These are phyloP conservation scores for Oreochromis spilurus DNA, from an alignment of 2,113 vertebrate species.

Conservation along the genomic window DNA sequence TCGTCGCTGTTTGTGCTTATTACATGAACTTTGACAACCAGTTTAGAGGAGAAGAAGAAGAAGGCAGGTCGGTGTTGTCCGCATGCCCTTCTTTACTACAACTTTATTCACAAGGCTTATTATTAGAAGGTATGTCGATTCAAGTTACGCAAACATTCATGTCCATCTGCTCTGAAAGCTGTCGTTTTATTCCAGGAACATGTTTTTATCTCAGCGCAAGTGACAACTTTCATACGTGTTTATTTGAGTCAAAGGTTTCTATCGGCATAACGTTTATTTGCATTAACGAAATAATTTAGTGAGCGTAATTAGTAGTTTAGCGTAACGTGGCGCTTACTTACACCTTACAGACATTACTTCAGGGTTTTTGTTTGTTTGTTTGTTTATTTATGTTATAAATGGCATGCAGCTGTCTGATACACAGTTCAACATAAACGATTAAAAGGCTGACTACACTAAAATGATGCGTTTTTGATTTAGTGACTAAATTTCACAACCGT, in stretches of 20 bases:
- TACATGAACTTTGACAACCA: background rate
- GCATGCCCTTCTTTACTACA: background rate
- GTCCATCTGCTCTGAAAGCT: background rate
- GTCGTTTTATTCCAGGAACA: background rate
- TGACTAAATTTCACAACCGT: background rate
- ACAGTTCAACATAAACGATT: background rate
- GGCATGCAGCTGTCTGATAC: background rate
- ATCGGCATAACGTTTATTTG: background rate
- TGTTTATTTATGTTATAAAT: background rate
- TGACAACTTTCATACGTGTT: background rate
- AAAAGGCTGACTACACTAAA: background rate
- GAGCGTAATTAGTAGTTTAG: background rate
- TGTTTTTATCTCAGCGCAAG: background rate
- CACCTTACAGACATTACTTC: background rate
- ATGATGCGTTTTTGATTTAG: background rate
- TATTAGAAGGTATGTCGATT: slow-evolving; percentile 15
- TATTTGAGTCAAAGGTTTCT: background rate
- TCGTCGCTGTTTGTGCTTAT: background rate
- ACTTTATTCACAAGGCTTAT: background rate
- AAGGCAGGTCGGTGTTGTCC: background rate
- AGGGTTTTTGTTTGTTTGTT: background rate
- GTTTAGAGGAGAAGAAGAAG: background rate
- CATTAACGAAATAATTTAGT: background rate
- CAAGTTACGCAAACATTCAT: background rate
- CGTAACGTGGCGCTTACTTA: background rate